phyloP scores from a whole-genome alignment of 2,797 vertebrate species.

The Aphelocoma californica region DNA sequence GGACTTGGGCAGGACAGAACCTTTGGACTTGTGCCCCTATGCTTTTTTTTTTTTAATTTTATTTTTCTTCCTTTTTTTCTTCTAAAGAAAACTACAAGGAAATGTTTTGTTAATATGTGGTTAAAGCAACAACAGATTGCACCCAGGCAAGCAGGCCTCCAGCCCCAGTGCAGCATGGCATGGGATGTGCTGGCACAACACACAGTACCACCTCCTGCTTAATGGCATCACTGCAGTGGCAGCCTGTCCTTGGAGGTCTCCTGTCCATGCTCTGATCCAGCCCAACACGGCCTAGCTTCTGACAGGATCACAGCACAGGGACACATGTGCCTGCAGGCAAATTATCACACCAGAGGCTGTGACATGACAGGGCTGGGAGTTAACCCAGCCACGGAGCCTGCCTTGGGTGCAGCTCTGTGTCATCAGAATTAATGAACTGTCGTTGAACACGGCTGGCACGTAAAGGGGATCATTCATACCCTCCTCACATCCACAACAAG shows the following conservation, averaged over 20 bases:
- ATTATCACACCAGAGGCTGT: background rate
- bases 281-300: background rate
- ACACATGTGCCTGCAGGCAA: background rate
- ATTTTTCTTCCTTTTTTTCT: background rate
- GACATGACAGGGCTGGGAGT: background rate
- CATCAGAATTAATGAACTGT: background rate
- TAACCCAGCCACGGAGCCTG: background rate
- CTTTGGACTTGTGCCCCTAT: fast-evolving
- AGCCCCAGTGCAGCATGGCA: background rate
- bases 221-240: background rate
- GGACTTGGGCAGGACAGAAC: background rate
- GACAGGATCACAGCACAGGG: conserved; percentile 10
- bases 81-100: background rate
- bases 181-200: background rate
- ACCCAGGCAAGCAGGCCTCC: background rate
- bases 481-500: background rate
- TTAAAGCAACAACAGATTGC: background rate
- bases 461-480: background rate
- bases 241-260: conserved; percentile 2
- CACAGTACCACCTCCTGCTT: background rate
- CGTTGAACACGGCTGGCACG: background rate
- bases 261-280: background rate
- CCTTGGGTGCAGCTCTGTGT: background rate
- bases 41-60: fast-evolving
- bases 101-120: background rate